These are phyloP conservation scores for Cydia fagiglandana DNA, from an alignment of 1,140 invertebrate species.

Conservation along the genomic window DNA sequence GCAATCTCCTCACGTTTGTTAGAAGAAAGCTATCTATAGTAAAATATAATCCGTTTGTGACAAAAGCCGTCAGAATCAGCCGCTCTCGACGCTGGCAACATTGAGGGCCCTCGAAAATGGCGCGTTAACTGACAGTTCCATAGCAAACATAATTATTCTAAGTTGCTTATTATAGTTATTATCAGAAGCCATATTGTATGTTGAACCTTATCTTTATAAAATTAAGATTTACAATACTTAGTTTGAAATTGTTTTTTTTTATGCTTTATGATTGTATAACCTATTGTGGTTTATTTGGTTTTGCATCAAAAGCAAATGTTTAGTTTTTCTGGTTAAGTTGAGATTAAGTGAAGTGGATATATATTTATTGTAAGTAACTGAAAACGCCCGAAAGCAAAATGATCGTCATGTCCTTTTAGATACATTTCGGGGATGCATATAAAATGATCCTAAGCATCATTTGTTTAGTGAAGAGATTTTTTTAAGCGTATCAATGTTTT, in stretches of 20 bases:
- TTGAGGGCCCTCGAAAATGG: conserved; percentile 63
- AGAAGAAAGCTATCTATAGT: not conserved
- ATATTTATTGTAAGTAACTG: not conserved
- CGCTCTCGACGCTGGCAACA: conserved; percentile 65
- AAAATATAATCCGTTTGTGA: conserved; percentile 23
- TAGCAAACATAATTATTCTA: conserved; percentile 32
- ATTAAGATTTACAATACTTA: not conserved
- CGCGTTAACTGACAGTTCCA: conserved; percentile 61
- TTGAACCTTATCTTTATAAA: not conserved
- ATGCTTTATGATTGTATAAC: conserved; percentile 19
- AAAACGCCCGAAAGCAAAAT: not conserved
- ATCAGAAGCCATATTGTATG: not conserved
- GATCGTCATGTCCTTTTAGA: not conserved
- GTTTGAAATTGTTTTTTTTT: not conserved
- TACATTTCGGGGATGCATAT: too few relatives aligned
- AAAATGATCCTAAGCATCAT: too few relatives aligned
- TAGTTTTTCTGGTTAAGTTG: conserved; percentile 2
- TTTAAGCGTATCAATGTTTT: too few relatives aligned
- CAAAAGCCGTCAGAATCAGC: conserved; percentile 52
- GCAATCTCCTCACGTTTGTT: not conserved
- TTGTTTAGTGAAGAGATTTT: too few relatives aligned
- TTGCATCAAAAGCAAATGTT: conserved; percentile 18
- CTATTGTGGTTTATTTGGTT: conserved; percentile 23
- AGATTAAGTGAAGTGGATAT: not conserved
- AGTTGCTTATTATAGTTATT: conserved; percentile 22